These are phyloP conservation scores for Taxidea taxus DNA, from an alignment of 2,113 vertebrate species.

Conservation along the genomic window DNA sequence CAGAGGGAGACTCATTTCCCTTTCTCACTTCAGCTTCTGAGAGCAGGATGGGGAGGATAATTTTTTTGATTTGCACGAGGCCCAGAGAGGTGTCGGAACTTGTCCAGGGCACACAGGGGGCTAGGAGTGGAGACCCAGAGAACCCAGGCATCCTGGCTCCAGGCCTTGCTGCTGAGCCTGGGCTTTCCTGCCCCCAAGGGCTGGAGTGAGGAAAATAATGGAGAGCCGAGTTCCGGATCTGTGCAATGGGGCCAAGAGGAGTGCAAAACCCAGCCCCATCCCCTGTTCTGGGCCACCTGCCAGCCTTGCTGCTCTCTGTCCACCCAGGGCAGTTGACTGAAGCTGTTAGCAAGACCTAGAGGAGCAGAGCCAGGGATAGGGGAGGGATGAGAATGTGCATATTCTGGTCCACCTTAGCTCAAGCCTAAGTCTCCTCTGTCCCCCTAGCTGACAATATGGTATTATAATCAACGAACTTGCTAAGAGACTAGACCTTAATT, in stretches of 20 bases:
- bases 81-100: conserved; percentile 5
- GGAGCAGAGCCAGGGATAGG: neutral
- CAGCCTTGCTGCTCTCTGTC: neutral
- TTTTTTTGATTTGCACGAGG: conserved; percentile 27
- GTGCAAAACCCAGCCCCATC: neutral
- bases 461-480: neutral
- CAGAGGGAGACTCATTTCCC: neutral
- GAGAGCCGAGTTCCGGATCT: neutral
- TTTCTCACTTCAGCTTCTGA: neutral
- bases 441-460: neutral
- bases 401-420: neutral
- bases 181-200: neutral
- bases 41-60: neutral
- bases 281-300: neutral
- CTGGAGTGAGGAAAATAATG: neutral
- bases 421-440: neutral
- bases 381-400: fast-evolving
- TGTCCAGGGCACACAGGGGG: neutral
- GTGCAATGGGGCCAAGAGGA: neutral
- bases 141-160: neutral
- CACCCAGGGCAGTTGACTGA: neutral
- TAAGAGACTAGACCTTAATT: neutral
- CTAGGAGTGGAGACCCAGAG: neutral
- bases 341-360: neutral
- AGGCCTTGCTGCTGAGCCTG: neutral